Percentiles rank a stretch among this genome's conserved stretches.
Evolutionary conservation across 2,113 vertebrate genomes (phyloP).

Genomic region (Arvicanthis niloticus): DNA sequence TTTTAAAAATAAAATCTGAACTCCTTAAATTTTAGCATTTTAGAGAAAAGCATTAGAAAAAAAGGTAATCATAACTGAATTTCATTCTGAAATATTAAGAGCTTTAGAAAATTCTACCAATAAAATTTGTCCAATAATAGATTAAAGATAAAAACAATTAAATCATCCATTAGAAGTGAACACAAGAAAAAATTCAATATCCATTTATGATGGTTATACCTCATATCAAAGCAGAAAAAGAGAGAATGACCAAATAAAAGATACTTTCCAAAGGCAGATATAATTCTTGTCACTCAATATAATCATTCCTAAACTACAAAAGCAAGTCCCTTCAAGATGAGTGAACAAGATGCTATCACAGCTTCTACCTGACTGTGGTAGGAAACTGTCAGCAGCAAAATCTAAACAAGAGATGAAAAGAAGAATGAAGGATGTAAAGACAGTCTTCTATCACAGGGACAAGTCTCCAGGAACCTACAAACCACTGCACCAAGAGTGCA

Average conservation of each 20-base stretch:
- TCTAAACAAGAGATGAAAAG: not conserved
- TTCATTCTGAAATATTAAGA: not conserved
- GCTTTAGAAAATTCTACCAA: constrained; percentile 20
- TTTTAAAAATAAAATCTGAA: constrained; percentile 49
- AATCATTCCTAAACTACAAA: constrained; percentile 6
- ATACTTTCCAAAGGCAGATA: constrained; percentile 25
- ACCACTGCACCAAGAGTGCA: not conserved
- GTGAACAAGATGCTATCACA: not conserved
- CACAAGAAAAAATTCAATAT: not conserved
- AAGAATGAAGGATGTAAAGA: not conserved
- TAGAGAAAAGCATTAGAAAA: not conserved
- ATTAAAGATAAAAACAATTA: not conserved
- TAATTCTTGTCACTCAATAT: not conserved
- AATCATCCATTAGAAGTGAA: constrained; percentile 8
- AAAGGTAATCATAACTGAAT: constrained; percentile 21
- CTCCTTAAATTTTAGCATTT: not conserved
- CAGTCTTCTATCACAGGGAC: not conserved
- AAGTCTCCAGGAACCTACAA: constrained; percentile 24
- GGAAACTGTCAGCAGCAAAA: not conserved
- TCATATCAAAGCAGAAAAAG: not conserved
- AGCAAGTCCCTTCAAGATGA: constrained; percentile 20
- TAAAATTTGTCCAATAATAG: not conserved
- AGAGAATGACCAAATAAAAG: constrained; percentile 40
- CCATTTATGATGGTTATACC: not conserved
- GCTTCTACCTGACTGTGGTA: not conserved